phyloP scores from a whole-genome alignment of 2,888 invertebrate genomes.

The Campoletis raptor region DNA sequence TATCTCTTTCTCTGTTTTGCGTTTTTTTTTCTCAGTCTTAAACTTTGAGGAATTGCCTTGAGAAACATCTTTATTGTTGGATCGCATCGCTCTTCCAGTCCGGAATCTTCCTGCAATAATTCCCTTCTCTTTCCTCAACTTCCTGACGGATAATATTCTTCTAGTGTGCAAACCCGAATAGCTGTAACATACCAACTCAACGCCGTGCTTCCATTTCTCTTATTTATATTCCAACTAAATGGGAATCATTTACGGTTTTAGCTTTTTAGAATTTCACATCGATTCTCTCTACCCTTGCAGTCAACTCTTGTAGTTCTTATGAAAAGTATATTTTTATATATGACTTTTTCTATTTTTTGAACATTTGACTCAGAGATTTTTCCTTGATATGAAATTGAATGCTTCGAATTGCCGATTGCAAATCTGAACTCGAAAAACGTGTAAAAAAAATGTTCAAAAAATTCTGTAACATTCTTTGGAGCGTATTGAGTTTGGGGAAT shows the following conservation, averaged over 20 bases:
- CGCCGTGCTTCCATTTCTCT: slow-evolving; percentile 39
- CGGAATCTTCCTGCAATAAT: slow-evolving; percentile 54
- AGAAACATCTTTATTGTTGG: slow-evolving; percentile 70
- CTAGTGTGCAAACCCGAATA: slow-evolving; percentile 32
- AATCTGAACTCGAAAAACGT: too few relatives aligned
- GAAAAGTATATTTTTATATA: not conserved
- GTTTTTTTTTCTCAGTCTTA: slow-evolving; percentile 62
- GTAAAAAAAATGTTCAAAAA: too few relatives aligned
- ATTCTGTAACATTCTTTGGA: too few relatives aligned
- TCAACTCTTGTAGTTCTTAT: not conserved
- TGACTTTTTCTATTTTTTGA: not conserved
- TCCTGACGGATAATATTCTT: slow-evolving; percentile 11
- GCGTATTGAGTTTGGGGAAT: too few relatives aligned
- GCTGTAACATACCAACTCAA: slow-evolving; percentile 39
- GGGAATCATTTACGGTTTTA: not conserved
- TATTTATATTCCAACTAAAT: slow-evolving; percentile 47
- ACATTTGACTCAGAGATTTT: too few relatives aligned
- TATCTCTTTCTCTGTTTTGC: slow-evolving; percentile 5
- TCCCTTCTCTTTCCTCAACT: not conserved
- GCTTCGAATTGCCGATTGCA: too few relatives aligned
- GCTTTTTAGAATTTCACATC: not conserved
- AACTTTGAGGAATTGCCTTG: slow-evolving; percentile 66
- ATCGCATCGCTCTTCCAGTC: slow-evolving; percentile 56
- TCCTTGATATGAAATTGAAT: too few relatives aligned
- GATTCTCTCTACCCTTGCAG: not conserved